A percentile compares a stretch with the other conserved stretches of the same genome.
phyloP scores from a whole-genome alignment of 1,140 invertebrate genomes.

The Dryas iulia region DNA sequence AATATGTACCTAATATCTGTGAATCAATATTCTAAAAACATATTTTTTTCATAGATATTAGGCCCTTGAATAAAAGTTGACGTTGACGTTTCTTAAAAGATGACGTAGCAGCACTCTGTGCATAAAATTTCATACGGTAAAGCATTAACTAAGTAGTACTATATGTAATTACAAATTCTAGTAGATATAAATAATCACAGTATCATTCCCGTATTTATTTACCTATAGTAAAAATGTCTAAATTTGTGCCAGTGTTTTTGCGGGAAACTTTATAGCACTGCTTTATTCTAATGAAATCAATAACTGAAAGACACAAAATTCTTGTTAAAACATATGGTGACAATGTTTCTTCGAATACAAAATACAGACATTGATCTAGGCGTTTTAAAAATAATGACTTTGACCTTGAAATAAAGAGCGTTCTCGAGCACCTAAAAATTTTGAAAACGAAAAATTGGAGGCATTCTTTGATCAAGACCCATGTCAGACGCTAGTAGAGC shows the following conservation, averaged over 20 bases:
- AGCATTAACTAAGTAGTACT: too few relatives aligned
- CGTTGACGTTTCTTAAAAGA: too few relatives aligned
- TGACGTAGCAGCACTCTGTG: too few relatives aligned
- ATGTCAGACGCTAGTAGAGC: too few relatives aligned
- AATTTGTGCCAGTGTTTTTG: neutral
- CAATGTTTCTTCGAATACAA: constrained; percentile 8
- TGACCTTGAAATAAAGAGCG: constrained; percentile 12
- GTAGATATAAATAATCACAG: too few relatives aligned
- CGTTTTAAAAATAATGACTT: constrained; percentile 15
- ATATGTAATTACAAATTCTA: too few relatives aligned
- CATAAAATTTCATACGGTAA: too few relatives aligned
- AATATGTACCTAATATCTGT: too few relatives aligned
- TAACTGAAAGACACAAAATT: constrained; percentile 14
- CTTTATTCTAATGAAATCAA: constrained; percentile 14
- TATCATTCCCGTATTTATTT: neutral
- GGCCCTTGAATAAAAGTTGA: too few relatives aligned
- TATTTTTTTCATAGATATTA: too few relatives aligned
- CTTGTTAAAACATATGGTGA: constrained; percentile 13
- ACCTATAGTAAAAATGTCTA: neutral
- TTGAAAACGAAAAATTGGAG: constrained; percentile 13
- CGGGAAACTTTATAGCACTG: constrained; percentile 6
- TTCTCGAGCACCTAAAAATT: constrained; percentile 1
- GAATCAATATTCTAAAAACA: too few relatives aligned
- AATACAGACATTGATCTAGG: neutral
- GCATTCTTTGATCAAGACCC: neutral